Evolutionary conservation across 2,113 vertebrate genomes (phyloP), one percentile per base, ranked within the genome.

Genomic region (Grammomys dolichurus): DNA sequence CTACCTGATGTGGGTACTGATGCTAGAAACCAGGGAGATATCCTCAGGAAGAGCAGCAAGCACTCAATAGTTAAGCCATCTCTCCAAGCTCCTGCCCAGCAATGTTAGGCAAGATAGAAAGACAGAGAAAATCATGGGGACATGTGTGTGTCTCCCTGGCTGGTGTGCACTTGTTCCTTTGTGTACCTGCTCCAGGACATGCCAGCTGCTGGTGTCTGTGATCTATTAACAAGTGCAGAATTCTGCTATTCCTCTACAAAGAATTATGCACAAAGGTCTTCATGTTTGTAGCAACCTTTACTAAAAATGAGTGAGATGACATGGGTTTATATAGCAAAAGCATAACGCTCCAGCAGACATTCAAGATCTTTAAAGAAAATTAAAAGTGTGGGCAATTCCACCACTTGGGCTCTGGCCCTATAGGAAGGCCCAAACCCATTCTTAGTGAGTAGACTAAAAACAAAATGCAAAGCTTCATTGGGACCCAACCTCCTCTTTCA

Each of bases 231-330:
- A 95, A 56, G 46, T 4, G 28, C 7, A 24, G 22, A 67, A 7
- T 33, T 6, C 65, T 13, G 10, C 43, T 19, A 0, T 22, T 58
- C 86, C 72, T 43, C 16, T 14, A 31, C 14, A 90, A 93, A 96
- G 26, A 96, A 85, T 95, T 46, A 24, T 1, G 0, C 76, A 90
- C 91, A 51, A 56, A 85, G 51, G 11, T 43, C n/a, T 94, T 58
- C 17, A 51, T 84, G 65, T 94, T 28, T 84, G n/a, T 10, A 63
- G 28, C 0, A 0, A 87, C 89, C 77, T 98, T 97, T 97, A 98
- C 97, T 97, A 91, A 65, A 48, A 20, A 48, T 48, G 67, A 28
- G 40, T 33, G 28, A 48, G 43, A 20, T 48, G 63, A 13, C 40
- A 33, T 4, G 28, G 40, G 84, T 5, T 86, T 67, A 67, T 43